These are phyloP conservation scores for Oryctes rhinoceros DNA, from an alignment of 1,140 invertebrate species.

Conservation along the genomic window DNA sequence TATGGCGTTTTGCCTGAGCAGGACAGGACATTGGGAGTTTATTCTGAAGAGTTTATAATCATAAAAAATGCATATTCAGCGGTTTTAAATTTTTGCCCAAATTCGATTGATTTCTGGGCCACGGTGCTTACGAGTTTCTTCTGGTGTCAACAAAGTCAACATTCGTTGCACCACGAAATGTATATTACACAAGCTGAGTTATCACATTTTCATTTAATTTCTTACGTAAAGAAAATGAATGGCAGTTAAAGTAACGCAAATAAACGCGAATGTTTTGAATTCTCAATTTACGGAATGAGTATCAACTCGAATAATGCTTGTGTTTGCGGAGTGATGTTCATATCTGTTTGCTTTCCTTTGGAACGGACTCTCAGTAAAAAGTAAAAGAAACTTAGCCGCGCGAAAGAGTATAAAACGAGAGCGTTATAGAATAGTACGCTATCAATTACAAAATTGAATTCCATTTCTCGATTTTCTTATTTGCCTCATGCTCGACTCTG, in stretches of 20 bases:
- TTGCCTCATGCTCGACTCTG: not conserved
- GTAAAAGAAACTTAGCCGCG: not conserved
- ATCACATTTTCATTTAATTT: not conserved
- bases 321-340: constrained; percentile 15
- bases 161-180: not conserved
- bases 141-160: not conserved
- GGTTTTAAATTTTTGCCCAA: too few species aligned
- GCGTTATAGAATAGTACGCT: not conserved
- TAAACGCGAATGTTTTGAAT: not conserved
- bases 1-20: too few species aligned
- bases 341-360: not conserved
- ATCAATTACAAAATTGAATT: constrained; percentile 37
- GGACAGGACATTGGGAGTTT: too few species aligned
- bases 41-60: too few species aligned
- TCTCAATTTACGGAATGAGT: constrained; percentile 1
- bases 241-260: not conserved
- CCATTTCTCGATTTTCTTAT: constrained; percentile 21
- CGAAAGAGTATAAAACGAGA: constrained; percentile 5
- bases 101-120: too few species aligned
- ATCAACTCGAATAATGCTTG: constrained; percentile 6
- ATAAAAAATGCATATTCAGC: too few species aligned
- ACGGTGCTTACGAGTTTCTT: too few species aligned
- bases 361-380: not conserved
- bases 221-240: not conserved
- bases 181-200: not conserved